Evolutionary conservation across 1,140 invertebrate genomes (phyloP), one percentile per base, ranked within the genome.

Genomic region (Adelges cooleyi): DNA sequence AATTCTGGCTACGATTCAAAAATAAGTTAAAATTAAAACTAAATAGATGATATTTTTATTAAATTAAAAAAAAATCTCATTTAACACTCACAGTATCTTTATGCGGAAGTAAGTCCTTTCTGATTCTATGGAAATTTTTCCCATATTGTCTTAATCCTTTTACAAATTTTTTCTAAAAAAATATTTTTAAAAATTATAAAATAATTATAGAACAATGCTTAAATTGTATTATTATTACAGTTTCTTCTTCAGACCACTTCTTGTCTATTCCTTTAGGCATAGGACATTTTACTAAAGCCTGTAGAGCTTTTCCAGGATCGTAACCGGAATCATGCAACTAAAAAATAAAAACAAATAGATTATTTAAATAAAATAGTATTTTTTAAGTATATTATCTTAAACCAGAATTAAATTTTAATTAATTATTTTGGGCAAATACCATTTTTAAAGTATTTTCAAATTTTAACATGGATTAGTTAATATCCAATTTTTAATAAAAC

Each of bases 51-150:
- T 11, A 13, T 29, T 33, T n/a, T 29, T 33, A 33, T 33, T 6
- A 33, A 33, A 33, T 6, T 33, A 33, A 33, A 6, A 33, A 33
- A 53, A 2, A 20, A 15, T 10, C 15, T 51, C 18, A 22, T 49
- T 5, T 46, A 67, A 53, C 25, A 73, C 81, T 82, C 79, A 89
- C 86, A 71, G 94, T 97, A 73, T 96, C 92, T 81, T 95, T 95
- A 74, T 95, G 90, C 65, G 94, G 92, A 68, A 98, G 79, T 59
- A 98, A 80, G 77, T 98, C 95, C 77, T 96, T 96, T 69, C 87
- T 82, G 70, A 99, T 98, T 71, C 94, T 87, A 76, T 95, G 96
- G 78, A 99, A 99, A 79, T 99, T 98, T 79, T 99, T 99, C 70
- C 96, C 96, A 81, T 96, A 95, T 74, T 95, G 92, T 67, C 94